Percentiles rank a stretch among this genome's conserved stretches.
Evolutionary conservation across 2,888 invertebrate species (phyloP).

Genomic region (Choreutis nemorana): DNA sequence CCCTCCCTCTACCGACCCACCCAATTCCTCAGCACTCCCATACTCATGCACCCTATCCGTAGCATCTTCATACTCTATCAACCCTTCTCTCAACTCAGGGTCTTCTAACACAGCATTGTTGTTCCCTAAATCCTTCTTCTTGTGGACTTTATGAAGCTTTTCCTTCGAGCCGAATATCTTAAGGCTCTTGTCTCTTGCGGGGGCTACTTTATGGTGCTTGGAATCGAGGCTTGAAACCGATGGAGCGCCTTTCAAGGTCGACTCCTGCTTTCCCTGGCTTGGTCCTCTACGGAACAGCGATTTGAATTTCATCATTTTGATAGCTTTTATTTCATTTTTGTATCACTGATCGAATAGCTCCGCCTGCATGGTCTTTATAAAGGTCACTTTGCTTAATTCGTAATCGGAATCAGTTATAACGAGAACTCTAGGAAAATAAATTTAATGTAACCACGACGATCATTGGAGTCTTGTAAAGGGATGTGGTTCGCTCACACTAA

Average conservation of each 20-base stretch:
- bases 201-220: slow-evolving; percentile 64
- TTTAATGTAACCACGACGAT: too few relatives aligned
- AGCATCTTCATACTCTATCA: slow-evolving; percentile 43
- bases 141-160: slow-evolving; percentile 56
- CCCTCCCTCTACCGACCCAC: slow-evolving; percentile 40
- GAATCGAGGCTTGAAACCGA: slow-evolving; percentile 73
- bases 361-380: slow-evolving; percentile 13
- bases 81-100: slow-evolving; percentile 43
- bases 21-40: slow-evolving; percentile 55
- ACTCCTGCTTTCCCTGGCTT: slow-evolving; percentile 63
- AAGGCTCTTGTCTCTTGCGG: slow-evolving; percentile 47
- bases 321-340: slow-evolving; percentile 34
- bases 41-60: slow-evolving; percentile 35
- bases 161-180: slow-evolving; percentile 65
- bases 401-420: slow-evolving; percentile 25
- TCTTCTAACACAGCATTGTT: slow-evolving; percentile 61
- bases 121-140: slow-evolving; percentile 53
- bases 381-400: slow-evolving; percentile 17
- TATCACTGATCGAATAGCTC: slow-evolving; percentile 42
- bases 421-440: too few relatives aligned
- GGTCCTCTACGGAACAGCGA: slow-evolving; percentile 91
- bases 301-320: slow-evolving; percentile 90
- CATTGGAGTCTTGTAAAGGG: too few relatives aligned
- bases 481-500: too few relatives aligned
- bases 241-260: slow-evolving; percentile 67